Conservation (phyloP, 92 coral and sea anemone genomes). For the Pocillopora meandrina region DNA sequence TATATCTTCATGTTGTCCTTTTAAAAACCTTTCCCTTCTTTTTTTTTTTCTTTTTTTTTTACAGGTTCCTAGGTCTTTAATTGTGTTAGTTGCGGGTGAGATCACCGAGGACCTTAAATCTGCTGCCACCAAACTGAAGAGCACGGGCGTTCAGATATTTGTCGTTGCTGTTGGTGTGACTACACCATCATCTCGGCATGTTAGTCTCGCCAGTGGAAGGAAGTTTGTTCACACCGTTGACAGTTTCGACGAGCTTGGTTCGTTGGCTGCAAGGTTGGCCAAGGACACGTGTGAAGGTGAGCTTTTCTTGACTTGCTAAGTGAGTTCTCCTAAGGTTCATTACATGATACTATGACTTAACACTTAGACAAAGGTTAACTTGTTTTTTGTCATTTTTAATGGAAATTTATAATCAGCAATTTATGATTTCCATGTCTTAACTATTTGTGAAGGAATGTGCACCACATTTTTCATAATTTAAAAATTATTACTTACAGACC, state of each 20-base stretch:
- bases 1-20: not conserved
- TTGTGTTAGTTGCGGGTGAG: slow-evolving; percentile 61
- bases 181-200: slow-evolving; percentile 35
- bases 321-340: not conserved
- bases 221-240: slow-evolving; percentile 46
- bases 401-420: no score
- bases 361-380: no score
- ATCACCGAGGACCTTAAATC: slow-evolving; percentile 63
- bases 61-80: slow-evolving; percentile 65
- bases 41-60: not conserved
- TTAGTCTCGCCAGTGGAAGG: slow-evolving; percentile 23
- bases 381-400: no score
- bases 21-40: slow-evolving; percentile 13
- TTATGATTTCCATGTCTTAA: no score
- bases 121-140: slow-evolving; percentile 61
- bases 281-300: slow-evolving; percentile 83
- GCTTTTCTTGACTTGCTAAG: not conserved
- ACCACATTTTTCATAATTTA: no score
- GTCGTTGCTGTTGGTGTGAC: slow-evolving; percentile 78
- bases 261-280: slow-evolving; percentile 63
- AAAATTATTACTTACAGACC: slow-evolving; percentile 32
- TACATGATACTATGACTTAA: no score
- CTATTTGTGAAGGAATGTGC: no score
- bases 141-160: slow-evolving; percentile 61
- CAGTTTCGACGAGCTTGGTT: slow-evolving; percentile 60